Evolutionary conservation across 2,113 vertebrate genomes (phyloP).

Genomic region (Sander vitreus): DNA sequence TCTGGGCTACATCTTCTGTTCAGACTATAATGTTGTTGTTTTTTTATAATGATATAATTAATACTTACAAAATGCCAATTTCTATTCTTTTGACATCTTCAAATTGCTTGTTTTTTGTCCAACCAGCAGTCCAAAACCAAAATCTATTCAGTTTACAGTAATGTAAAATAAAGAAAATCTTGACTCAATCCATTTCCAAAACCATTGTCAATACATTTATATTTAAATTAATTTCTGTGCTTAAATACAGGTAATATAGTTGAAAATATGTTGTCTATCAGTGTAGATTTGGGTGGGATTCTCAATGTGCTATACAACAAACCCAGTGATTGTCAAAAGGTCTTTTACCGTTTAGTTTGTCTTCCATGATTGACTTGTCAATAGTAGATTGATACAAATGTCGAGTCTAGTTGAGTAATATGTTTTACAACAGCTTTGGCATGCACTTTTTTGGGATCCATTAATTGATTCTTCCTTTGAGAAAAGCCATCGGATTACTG

Average conservation of each 20-base stretch:
- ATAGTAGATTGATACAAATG: constrained; percentile 8
- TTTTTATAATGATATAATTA: too few species aligned
- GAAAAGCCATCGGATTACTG: constrained; percentile 19
- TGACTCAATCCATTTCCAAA: too few species aligned
- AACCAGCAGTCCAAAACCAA: background rate
- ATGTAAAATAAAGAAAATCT: too few species aligned
- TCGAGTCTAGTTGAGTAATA: background rate
- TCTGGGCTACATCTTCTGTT: constrained; percentile 11
- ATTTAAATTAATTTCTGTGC: too few species aligned
- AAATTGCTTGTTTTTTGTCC: too few species aligned
- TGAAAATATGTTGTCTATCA: background rate
- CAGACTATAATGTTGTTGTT: background rate
- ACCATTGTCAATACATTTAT: too few species aligned
- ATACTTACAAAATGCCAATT: background rate
- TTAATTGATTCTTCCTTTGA: constrained; percentile 19
- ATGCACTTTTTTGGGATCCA: constrained; percentile 3
- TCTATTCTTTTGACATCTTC: background rate
- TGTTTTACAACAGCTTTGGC: constrained; percentile 23
- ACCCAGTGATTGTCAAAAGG: background rate
- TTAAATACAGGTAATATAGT: background rate
- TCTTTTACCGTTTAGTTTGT: background rate
- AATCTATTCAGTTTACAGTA: too few species aligned
- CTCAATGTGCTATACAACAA: background rate
- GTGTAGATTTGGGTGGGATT: background rate
- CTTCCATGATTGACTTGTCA: background rate